Percentiles rank a stretch among this genome's conserved stretches.
Conservation (phyloP, 1,140 invertebrate genomes). For the Sipha flava region DNA sequence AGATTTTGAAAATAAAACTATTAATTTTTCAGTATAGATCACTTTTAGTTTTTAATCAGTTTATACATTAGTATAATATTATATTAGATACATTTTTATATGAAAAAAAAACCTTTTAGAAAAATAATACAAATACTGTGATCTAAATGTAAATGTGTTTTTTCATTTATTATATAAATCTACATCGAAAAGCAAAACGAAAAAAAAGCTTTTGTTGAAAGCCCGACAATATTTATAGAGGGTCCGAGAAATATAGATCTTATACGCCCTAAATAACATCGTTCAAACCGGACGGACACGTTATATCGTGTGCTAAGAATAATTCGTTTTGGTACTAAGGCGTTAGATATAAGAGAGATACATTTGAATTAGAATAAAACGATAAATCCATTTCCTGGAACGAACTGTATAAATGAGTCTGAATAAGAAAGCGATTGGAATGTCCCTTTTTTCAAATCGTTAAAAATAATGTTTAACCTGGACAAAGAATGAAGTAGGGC, state of each 20-base stretch:
- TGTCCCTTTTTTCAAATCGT: background rate
- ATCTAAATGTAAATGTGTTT: constrained; percentile 15
- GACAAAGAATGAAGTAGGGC: too few species aligned
- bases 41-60: too few species aligned
- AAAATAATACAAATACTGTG: background rate
- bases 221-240: constrained; percentile 26
- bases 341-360: background rate
- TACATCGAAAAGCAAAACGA: background rate
- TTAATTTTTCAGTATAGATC: background rate
- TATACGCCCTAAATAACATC: constrained; percentile 25
- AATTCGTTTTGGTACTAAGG: constrained; percentile 2
- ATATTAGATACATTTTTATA: too few species aligned
- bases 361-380: constrained; percentile 2
- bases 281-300: background rate
- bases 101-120: background rate
- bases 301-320: constrained; percentile 4
- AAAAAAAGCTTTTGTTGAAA: constrained; percentile 29
- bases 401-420: constrained; percentile 2
- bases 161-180: constrained; percentile 21
- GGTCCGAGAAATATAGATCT: constrained; percentile 32
- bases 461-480: background rate
- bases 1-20: background rate
- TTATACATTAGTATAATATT: too few species aligned
- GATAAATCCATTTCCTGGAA: constrained; percentile 9
- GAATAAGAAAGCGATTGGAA: background rate